Base-by-base conservation (phyloP, 2,113 vertebrate species). In the Pygoscelis antarcticus region DNA sequence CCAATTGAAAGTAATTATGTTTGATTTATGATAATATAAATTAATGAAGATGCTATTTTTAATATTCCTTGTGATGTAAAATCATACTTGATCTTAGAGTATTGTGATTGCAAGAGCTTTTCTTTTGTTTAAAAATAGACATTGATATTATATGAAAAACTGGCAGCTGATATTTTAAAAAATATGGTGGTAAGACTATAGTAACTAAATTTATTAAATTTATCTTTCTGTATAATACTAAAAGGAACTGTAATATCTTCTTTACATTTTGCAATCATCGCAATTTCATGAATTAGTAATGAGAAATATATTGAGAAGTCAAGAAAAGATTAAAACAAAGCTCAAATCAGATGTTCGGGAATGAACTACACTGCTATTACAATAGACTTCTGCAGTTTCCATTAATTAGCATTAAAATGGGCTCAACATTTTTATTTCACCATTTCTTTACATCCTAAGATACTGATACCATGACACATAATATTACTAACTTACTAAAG, bases 51-150 rank as follows among this genome's bases (percentile, higher is more conserved):
- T 23, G 6, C 1, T 86, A 65, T 79, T 79, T 80, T 80, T 47
- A 71, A 38, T 65, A 71, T 30, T 32, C 3, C 16, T 75, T 82
- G 2, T 86, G 11, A 20, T 47, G 20, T 65, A 40, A 55, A 95
- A 52, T 51, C 11, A 27, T 62, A 16, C 8, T 42, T 83, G 12
- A 57, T 61, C 34, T 61, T 47, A 52, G 23, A 78, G 6, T 7
- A 42, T 4, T 54, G 13, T 0, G 1, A 32, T 15, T 71, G 34
- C 7, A 14, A 6, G 7, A 20, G 8, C 26, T 49, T 4, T 40
- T 47, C 2, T 69, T 64, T 49, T 17, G 17, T 40, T 86, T 74
- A 38, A 75, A 80, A 87, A 27, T 30, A 66, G 11, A 16, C 1
- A 20, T 51, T 61, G 49, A 32, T 42, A 27, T 57, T 52, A 26